A percentile compares a stretch with the other conserved stretches of the same genome.
phyloP scores from a whole-genome alignment of 1,140 invertebrate species.

The Polypedilum vanderplanki region DNA sequence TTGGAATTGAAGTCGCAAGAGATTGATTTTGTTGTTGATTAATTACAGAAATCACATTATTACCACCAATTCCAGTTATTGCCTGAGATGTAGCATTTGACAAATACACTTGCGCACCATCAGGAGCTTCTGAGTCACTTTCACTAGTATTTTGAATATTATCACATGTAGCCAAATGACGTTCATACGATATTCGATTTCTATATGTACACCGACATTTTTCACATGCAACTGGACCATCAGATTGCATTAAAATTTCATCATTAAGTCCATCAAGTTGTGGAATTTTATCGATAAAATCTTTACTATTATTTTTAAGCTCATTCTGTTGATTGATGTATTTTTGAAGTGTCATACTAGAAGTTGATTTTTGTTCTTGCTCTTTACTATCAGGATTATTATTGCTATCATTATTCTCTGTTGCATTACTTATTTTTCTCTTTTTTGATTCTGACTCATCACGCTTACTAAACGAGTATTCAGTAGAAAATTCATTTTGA shows the following conservation, averaged over 20 bases:
- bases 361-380: conserved; percentile 56
- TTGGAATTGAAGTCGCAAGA: not conserved
- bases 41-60: conserved; percentile 16
- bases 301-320: conserved; percentile 36
- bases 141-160: conserved; percentile 65
- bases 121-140: conserved; percentile 54
- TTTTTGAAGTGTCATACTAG: conserved; percentile 46
- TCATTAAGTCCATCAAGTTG: conserved; percentile 72
- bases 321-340: conserved; percentile 45
- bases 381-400: conserved; percentile 46
- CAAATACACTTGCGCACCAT: conserved; percentile 14
- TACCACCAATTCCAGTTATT: conserved; percentile 35
- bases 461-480: conserved; percentile 7
- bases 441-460: conserved; percentile 32
- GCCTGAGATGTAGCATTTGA: conserved; percentile 33
- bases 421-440: conserved; percentile 36
- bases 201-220: conserved; percentile 83
- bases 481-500: not conserved
- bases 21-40: conserved; percentile 25
- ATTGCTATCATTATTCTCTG: conserved; percentile 43
- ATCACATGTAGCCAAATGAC: conserved; percentile 73
- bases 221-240: conserved; percentile 75
- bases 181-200: conserved; percentile 75
- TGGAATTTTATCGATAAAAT: conserved; percentile 49
- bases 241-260: conserved; percentile 44